A percentile compares a stretch with the other conserved stretches of the same genome.
These are phyloP conservation scores for Scaeva pyrastri DNA, from an alignment of 2,888 invertebrate species.

Conservation along the genomic window DNA sequence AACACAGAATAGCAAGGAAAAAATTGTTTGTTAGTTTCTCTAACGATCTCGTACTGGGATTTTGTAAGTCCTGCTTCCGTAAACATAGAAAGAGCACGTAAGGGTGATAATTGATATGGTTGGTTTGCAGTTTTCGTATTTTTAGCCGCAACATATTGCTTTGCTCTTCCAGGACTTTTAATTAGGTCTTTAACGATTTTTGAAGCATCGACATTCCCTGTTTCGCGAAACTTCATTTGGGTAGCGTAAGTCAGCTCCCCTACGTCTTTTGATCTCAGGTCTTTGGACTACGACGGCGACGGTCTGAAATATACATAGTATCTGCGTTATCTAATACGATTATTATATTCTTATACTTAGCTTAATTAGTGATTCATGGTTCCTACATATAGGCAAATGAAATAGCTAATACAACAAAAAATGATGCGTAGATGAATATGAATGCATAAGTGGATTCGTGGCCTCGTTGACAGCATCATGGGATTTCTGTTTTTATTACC, in stretches of 20 bases:
- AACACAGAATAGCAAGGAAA: constrained; percentile 14
- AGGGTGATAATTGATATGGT: constrained; percentile 9
- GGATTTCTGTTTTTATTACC: too few species aligned
- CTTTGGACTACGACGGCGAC: too few species aligned
- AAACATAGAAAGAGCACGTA: constrained; percentile 34
- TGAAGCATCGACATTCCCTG: constrained; percentile 14
- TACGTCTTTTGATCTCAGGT: constrained; percentile 19
- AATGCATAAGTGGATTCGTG: too few species aligned
- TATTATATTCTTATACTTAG: too few species aligned
- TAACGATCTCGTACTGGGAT: constrained; percentile 25
- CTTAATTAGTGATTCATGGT: too few species aligned
- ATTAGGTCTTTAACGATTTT: constrained; percentile 3
- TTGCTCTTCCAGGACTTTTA: background rate
- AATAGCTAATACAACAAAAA: too few species aligned
- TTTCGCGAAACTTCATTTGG: constrained; percentile 3
- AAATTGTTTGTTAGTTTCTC: constrained; percentile 23
- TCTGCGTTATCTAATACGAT: too few species aligned
- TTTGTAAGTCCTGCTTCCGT: constrained; percentile 43
- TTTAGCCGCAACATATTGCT: constrained; percentile 7
- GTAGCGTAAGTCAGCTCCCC: constrained; percentile 7
- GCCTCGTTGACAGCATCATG: too few species aligned
- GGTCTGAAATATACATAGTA: too few species aligned
- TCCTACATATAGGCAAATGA: too few species aligned
- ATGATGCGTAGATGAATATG: too few species aligned
- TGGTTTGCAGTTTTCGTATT: background rate